Conservation (phyloP, 2,797 vertebrate species). For the Neoniphon sammara region DNA sequence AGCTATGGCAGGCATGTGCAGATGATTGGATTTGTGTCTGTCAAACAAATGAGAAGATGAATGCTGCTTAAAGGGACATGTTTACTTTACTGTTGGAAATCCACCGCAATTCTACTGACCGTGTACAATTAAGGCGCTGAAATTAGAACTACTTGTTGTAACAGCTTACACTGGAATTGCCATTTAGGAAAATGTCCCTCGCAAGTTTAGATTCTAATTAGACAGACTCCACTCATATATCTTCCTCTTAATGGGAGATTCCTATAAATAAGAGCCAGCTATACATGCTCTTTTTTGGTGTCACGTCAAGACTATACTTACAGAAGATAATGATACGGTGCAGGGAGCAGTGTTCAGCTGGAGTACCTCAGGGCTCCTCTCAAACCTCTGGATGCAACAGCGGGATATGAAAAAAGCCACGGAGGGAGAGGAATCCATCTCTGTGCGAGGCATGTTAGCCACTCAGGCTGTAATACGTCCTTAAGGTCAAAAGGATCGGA, state of each 20-base stretch:
- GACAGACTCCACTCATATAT: constrained; percentile 73
- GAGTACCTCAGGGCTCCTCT: constrained; percentile 64
- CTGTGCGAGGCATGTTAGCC: constrained; percentile 29
- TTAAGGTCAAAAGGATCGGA: constrained; percentile 51
- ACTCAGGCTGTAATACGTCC: constrained; percentile 49
- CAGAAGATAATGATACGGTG: constrained; percentile 76
- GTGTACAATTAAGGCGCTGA: constrained; percentile 72
- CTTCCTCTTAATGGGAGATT: constrained; percentile 74
- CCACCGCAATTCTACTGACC: constrained; percentile 48
- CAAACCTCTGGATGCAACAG: constrained; percentile 63
- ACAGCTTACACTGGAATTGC: constrained; percentile 71
- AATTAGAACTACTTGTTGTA: constrained; percentile 67
- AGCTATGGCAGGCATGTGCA: neutral
- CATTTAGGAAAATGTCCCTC: constrained; percentile 66
- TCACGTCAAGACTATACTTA: constrained; percentile 80
- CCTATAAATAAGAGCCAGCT: constrained; percentile 78
- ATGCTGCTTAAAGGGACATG: constrained; percentile 36
- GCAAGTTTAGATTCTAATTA: constrained; percentile 78
- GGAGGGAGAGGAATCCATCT: constrained; percentile 34
- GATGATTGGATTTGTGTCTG: neutral
- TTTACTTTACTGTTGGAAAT: constrained; percentile 44
- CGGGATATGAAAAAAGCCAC: constrained; percentile 50
- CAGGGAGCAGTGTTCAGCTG: constrained; percentile 64
- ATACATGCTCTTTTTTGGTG: constrained; percentile 75
- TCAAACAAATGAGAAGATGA: constrained; percentile 21